Conservation (phyloP, 2,113 vertebrate species). For the Microtus ochrogaster region DNA sequence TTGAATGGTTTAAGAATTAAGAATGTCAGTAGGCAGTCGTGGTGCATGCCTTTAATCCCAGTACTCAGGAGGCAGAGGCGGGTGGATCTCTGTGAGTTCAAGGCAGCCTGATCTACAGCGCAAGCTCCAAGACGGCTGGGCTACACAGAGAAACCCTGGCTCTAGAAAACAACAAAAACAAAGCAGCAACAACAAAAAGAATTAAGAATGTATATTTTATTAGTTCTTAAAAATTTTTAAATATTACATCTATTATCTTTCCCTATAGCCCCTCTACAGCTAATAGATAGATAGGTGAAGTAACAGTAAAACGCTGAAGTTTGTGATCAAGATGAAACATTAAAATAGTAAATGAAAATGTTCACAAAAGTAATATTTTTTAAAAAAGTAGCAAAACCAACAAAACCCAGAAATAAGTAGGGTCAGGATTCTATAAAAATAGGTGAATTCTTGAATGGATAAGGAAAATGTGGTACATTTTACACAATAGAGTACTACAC, state of each 20-base stretch:
- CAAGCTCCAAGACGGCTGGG: background rate
- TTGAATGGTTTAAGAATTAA: slow-evolving; percentile 35
- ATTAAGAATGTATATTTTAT: background rate
- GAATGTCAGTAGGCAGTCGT: background rate
- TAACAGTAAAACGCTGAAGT: background rate
- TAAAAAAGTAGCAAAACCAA: background rate
- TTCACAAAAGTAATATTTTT: background rate
- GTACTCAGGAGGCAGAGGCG: background rate
- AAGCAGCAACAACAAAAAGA: background rate
- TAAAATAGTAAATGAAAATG: slow-evolving; percentile 24
- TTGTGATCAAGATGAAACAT: slow-evolving; percentile 1
- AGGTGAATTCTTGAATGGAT: background rate
- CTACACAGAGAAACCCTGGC: background rate
- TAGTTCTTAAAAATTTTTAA: slow-evolving; percentile 38
- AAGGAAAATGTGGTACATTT: too few relatives aligned
- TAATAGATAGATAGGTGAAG: slow-evolving; percentile 17
- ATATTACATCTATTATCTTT: slow-evolving; percentile 7
- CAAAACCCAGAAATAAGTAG: background rate
- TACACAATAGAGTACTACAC: too few relatives aligned
- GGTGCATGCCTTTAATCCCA: background rate
- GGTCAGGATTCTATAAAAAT: background rate
- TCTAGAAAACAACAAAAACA: background rate
- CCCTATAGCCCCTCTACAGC: background rate
- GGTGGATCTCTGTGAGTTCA: background rate
- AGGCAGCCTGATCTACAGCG: background rate